These are phyloP conservation scores for Diplosoma virens DNA, from an alignment of 23 tunicate genomes.

Conservation along the genomic window DNA sequence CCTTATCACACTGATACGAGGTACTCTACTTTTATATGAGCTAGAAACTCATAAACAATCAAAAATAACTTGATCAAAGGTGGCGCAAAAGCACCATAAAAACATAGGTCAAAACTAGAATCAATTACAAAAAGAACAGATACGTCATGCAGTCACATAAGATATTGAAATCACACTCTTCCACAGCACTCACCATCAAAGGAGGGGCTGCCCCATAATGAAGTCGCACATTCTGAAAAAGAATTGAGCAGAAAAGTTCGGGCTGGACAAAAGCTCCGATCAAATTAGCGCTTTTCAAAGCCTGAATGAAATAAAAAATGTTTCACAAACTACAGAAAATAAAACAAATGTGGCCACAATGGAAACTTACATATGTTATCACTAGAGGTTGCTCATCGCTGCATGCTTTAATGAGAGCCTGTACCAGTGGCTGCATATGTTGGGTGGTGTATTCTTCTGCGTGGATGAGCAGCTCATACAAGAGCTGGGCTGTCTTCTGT, in stretches of 20 bases:
- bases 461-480: constrained; percentile 69
- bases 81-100: too few species aligned
- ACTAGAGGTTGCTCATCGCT: constrained; percentile 58
- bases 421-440: constrained; percentile 91
- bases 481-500: constrained; percentile 74
- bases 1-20: too few species aligned
- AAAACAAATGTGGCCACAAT: not conserved
- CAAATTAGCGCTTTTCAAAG: constrained; percentile 60
- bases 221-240: constrained; percentile 56
- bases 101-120: too few species aligned
- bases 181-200: constrained; percentile 47
- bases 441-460: constrained; percentile 94
- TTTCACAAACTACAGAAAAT: not conserved
- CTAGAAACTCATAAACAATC: too few species aligned
- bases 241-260: constrained; percentile 71
- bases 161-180: too few species aligned
- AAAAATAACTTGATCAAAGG: too few species aligned
- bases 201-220: constrained; percentile 49
- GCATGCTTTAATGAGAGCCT: constrained; percentile 78
- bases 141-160: too few species aligned
- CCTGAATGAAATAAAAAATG: constrained; percentile 4
- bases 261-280: constrained; percentile 91
- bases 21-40: too few species aligned
- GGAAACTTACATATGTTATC: constrained; percentile 45
- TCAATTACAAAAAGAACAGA: too few species aligned